Evolutionary conservation across 2,888 invertebrate species (phyloP), one percentile per base, ranked within the genome.

Genomic region (Antheraea yamamai): DNA sequence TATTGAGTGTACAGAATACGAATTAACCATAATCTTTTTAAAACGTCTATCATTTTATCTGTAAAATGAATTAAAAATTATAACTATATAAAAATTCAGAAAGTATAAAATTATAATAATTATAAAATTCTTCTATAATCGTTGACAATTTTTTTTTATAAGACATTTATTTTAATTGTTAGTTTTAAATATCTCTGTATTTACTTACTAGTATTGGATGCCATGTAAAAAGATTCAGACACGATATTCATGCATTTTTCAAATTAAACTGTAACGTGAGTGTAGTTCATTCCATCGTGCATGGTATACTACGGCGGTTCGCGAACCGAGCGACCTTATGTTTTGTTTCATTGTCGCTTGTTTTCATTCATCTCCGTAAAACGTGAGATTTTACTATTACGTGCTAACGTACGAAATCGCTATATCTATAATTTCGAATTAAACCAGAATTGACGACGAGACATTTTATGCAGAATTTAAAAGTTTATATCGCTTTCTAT

Each of bases 161-260:
- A n/a, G n/a, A 23, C 2, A n/a, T 58, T 58, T 61, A 23, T 12
- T 23, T 55, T 58, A 58, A 73, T n/a, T 26, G 14, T 47, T 64
- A 35, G 35, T 18, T 39, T 74, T 61, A 55, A 39, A 39, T 4
- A 70, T 70, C 6, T 39, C n/a, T 66, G 16, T 26, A 30, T 66
- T 47, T 79, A 89, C 92, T 91, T 80, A 92, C 92, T 82, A 75
- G 79, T 87, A 77, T 81, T 79, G 10, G 90, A 88, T 12, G 87
- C 81, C 83, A 86, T 84, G 78, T 87, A 91, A 77, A 85, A 85
- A 1, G 90, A 87, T 51, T 89, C 90, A 35, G 83, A 79, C 64
- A 89, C 81, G 47, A 8, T 79, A 76, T 20, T 84, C 83, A 77
- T 86, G 81, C 87, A 89, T 90, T 73, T 55, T 23, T 51, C 0